These are phyloP conservation scores for Andrena bucephala DNA, from an alignment of 2,888 invertebrate species.

Conservation along the genomic window DNA sequence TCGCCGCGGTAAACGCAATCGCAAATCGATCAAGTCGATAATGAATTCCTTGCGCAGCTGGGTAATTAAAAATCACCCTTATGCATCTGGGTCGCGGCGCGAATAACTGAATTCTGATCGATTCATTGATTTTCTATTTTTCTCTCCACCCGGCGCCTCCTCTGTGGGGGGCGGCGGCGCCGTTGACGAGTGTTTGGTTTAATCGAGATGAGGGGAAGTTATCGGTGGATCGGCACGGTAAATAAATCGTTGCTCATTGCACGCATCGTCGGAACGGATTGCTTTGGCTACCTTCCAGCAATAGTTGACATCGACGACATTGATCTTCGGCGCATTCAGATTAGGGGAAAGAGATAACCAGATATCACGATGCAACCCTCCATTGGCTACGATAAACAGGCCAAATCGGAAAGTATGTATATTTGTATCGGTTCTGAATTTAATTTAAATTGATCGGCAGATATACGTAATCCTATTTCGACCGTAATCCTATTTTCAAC, in stretches of 20 bases:
- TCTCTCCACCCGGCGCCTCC: neutral
- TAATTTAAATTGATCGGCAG: neutral
- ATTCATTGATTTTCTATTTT: slow-evolving; percentile 58
- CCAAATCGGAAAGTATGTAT: neutral
- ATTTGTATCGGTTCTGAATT: neutral
- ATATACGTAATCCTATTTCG: neutral
- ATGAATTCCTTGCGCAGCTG: slow-evolving; percentile 41
- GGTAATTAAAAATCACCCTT: slow-evolving; percentile 58
- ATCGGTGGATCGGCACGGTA: slow-evolving; percentile 61
- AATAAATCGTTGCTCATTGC: slow-evolving; percentile 75
- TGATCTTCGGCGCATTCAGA: slow-evolving; percentile 71
- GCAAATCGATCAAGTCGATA: slow-evolving; percentile 49
- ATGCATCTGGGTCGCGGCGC: slow-evolving; percentile 45
- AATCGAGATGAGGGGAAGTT: slow-evolving; percentile 54
- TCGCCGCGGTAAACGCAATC: slow-evolving; percentile 27
- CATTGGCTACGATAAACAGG: neutral
- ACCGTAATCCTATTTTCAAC: too few relatives aligned
- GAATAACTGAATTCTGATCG: slow-evolving; percentile 49
- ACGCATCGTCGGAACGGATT: slow-evolving; percentile 73
- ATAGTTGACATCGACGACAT: slow-evolving; percentile 68
- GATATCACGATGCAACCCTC: neutral
- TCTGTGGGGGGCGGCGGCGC: neutral
- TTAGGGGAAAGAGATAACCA: slow-evolving; percentile 56
- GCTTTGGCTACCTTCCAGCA: slow-evolving; percentile 73
- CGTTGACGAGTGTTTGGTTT: slow-evolving; percentile 44